These are phyloP conservation scores for Stichodactyla mertensii DNA, from an alignment of 64 coral and sea anemone genomes.

Conservation along the genomic window DNA sequence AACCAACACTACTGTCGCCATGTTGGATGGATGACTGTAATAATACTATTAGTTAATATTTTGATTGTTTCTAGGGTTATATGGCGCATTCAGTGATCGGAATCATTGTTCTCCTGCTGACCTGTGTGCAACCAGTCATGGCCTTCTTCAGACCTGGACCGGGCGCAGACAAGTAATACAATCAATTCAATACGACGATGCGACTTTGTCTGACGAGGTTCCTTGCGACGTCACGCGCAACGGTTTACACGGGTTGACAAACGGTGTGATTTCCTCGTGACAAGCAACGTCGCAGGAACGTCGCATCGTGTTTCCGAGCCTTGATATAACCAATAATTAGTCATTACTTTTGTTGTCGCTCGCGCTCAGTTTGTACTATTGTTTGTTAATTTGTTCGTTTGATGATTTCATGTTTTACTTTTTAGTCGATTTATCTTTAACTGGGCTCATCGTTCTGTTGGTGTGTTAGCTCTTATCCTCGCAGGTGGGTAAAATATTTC, in stretches of 20 bases:
- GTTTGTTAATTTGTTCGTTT: not conserved
- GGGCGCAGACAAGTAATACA: slow-evolving; percentile 37
- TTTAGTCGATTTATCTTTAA: slow-evolving; percentile 66
- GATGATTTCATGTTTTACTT: not conserved
- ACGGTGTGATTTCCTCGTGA: too few species aligned
- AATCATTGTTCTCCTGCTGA: slow-evolving; percentile 39
- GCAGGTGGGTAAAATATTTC: slow-evolving; percentile 34
- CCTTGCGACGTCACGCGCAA: not conserved
- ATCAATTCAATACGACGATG: not conserved
- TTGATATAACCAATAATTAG: not conserved
- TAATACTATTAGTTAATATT: not conserved
- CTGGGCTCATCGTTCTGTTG: slow-evolving; percentile 65
- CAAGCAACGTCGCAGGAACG: too few species aligned
- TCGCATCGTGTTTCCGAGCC: too few species aligned
- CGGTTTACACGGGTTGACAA: not conserved
- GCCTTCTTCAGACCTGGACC: slow-evolving; percentile 73
- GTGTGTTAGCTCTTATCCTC: slow-evolving; percentile 35
- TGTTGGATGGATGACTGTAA: not conserved
- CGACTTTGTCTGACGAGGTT: too few species aligned
- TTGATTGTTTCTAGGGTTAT: slow-evolving; percentile 26
- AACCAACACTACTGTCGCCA: not conserved
- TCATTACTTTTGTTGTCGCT: not conserved
- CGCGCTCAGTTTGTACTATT: too few species aligned
- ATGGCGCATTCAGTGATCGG: slow-evolving; percentile 64
- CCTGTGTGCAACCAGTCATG: slow-evolving; percentile 60